These are phyloP conservation scores for Pogonognathellus flavescens DNA, from an alignment of 1,140 invertebrate species.

Conservation along the genomic window DNA sequence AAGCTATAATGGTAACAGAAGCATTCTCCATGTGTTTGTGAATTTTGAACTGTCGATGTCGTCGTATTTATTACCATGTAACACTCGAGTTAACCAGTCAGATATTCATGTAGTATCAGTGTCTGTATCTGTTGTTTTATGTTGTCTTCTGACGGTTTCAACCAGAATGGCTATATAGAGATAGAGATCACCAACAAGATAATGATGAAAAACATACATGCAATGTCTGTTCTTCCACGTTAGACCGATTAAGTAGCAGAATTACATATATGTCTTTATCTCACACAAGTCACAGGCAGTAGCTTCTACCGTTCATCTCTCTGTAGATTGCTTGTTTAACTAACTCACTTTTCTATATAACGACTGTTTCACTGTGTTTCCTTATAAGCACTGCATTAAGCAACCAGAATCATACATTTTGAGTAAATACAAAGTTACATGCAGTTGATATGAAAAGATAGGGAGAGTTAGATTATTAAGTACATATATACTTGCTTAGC, in stretches of 20 bases:
- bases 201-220: conserved; percentile 16
- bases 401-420: no score
- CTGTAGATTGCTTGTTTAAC: no score
- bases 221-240: not conserved
- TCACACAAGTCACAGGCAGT: no score
- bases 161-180: conserved; percentile 15
- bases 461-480: no score
- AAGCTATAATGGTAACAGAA: not conserved
- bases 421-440: no score
- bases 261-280: no score
- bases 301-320: no score
- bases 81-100: conserved; percentile 5
- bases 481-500: no score
- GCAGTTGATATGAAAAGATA: no score
- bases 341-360: no score
- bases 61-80: conserved; percentile 13
- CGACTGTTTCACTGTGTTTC: no score
- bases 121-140: conserved; percentile 13
- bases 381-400: no score
- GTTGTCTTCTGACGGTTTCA: conserved; percentile 3
- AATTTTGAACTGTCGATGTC: conserved; percentile 41
- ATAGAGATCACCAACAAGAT: conserved; percentile 24
- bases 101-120: conserved; percentile 2
- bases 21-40: not conserved
- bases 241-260: not conserved